These are phyloP conservation scores for Crambe crambe DNA, from an alignment of 37 sponge, comb jelly and placozoan genomes.

Conservation along the genomic window DNA sequence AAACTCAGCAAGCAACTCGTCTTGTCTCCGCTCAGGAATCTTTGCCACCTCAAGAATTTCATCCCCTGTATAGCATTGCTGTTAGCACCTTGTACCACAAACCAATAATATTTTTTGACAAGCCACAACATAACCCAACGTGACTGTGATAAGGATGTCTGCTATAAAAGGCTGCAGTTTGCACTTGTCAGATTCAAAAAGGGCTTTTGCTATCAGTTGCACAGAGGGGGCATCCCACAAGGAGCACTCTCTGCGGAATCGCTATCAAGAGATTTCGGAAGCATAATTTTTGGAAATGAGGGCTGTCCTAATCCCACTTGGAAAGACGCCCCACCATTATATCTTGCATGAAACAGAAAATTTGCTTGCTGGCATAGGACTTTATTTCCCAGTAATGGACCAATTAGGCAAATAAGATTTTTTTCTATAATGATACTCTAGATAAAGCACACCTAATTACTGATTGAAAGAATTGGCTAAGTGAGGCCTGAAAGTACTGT, in stretches of 20 bases:
- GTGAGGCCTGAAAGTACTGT: no score
- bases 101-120: slow-evolving; percentile 11
- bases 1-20: slow-evolving; percentile 89
- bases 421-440: no score
- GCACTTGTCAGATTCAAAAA: slow-evolving; percentile 63
- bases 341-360: no score
- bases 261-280: slow-evolving; percentile 99
- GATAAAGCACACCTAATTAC: no score
- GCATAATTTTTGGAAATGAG: slow-evolving; percentile 93
- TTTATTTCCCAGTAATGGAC: no score
- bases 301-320: slow-evolving; percentile 72
- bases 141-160: no score
- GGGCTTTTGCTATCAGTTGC: slow-evolving; percentile 92
- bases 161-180: no score
- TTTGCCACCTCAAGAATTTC: slow-evolving; percentile 21
- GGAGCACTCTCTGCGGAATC: slow-evolving; percentile 78
- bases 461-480: no score
- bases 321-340: slow-evolving; percentile 74
- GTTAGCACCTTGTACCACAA: background rate
- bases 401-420: no score
- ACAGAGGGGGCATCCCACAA: slow-evolving; percentile 39
- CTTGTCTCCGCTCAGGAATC: slow-evolving; percentile 57
- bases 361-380: no score
- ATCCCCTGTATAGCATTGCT: background rate
- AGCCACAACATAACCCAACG: background rate